A percentile compares a stretch with the other conserved stretches of the same genome.
Conservation (phyloP, 1,140 invertebrate species). For the Platorchestia sp. region DNA sequence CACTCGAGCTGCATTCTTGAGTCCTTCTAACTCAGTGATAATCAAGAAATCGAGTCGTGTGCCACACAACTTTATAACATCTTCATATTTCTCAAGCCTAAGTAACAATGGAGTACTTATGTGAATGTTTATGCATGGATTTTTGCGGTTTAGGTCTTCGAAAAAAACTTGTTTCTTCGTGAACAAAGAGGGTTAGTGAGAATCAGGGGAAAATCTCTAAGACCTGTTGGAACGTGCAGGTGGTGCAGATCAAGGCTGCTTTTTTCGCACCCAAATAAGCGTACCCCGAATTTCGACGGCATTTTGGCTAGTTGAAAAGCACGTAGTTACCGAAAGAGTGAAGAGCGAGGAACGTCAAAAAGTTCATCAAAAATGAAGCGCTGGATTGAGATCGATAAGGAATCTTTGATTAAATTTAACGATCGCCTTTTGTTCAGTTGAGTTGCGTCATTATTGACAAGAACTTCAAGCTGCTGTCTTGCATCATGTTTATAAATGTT, state of each 20-base stretch:
- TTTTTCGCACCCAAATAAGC: not conserved
- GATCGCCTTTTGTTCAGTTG: not conserved
- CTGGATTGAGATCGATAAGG: not conserved
- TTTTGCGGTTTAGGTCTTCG: not conserved
- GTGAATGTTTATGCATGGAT: not conserved
- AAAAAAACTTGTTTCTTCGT: not conserved
- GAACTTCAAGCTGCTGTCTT: not conserved
- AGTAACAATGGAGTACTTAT: not conserved
- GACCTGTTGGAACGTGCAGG: not conserved
- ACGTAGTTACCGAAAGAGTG: not conserved
- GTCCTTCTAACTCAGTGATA: not conserved
- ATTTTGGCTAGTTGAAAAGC: not conserved
- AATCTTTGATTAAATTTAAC: not conserved
- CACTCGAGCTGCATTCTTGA: not conserved
- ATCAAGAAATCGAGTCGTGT: not conserved
- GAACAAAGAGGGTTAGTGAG: not conserved
- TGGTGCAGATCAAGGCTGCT: not conserved
- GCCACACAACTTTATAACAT: not conserved
- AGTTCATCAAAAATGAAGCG: not conserved
- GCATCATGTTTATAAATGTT: not conserved
- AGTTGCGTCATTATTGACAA: not conserved
- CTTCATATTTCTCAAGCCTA: not conserved
- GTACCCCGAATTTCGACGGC: not conserved
- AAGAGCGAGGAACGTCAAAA: not conserved
- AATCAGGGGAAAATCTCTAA: not conserved